phyloP scores from a whole-genome alignment of 2,113 vertebrate species.

The Corydoras maculifer region DNA sequence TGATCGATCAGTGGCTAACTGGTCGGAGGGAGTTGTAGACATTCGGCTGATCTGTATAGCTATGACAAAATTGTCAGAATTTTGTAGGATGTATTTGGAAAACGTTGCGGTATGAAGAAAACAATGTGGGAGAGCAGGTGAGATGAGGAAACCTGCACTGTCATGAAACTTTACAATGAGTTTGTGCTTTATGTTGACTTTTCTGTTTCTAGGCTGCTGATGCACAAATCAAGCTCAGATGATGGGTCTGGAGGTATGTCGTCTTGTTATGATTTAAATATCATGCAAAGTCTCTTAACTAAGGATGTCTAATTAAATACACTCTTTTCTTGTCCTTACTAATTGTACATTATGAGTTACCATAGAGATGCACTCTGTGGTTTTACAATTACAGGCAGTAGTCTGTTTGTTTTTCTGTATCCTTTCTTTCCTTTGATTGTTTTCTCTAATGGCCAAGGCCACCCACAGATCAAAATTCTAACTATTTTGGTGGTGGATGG shows the following conservation, averaged over 20 bases:
- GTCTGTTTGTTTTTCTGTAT: too few species aligned
- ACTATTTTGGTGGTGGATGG: too few species aligned
- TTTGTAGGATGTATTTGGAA: conserved; percentile 42
- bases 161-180: neutral
- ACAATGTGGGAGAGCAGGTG: conserved; percentile 56
- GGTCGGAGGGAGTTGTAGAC: conserved; percentile 25
- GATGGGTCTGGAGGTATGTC: conserved; percentile 84
- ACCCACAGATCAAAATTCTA: too few species aligned
- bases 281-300: too few species aligned
- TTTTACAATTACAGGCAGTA: too few species aligned
- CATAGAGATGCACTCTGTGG: too few species aligned
- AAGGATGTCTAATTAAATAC: too few species aligned
- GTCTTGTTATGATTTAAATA: too few species aligned
- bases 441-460: too few species aligned
- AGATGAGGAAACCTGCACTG: neutral
- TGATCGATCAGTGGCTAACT: conserved; percentile 32
- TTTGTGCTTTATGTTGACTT: conserved; percentile 18
- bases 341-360: too few species aligned
- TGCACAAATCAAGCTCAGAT: conserved; percentile 89
- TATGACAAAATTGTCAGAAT: conserved; percentile 21
- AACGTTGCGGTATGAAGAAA: conserved; percentile 54
- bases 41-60: conserved; percentile 29
- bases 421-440: too few species aligned
- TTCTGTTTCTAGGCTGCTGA: conserved; percentile 72
- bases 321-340: too few species aligned